Evolutionary conservation across 2,113 vertebrate species (phyloP), one percentile per base, ranked within the genome.

Genomic region (Onychostoma macrolepis): DNA sequence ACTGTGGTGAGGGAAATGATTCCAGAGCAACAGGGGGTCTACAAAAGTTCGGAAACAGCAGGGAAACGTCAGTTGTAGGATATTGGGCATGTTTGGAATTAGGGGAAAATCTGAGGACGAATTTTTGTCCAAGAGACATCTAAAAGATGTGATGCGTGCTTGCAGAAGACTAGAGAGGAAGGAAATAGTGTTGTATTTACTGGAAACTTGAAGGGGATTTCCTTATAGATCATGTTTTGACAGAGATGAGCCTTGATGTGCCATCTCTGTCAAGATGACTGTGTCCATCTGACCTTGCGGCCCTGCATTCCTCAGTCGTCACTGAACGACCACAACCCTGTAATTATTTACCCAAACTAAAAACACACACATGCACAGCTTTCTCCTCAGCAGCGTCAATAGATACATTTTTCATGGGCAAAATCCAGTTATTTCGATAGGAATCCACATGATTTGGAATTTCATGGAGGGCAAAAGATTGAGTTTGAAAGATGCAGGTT

Each of bases 271-370:
- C n/a, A n/a, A n/a, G n/a, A n/a, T n/a, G n/a, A 33, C 43, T 26
- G 9, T 71, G 72, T 78, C 84, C 74, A 63, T 74, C 48, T 81
- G 56, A 83, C 80, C 38, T 69, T 15, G 24, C 30, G 74, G 48
- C 75, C 85, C 77, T 80, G 75, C 38, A 86, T 88, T 86, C 87
- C 74, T 83, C 26, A 6, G 48, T 79, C 48, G 63, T 83, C 84
- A 88, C 78, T 86, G 30, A 88, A 86, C 21, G 38, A 77, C 58
- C 56, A 43, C 74, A 43, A 80, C 38, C 50, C 63, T 86, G 76
- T 86, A 89, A 86, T 86, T 56, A 89, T 89, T 84, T 76, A 86
- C 87, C 56, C 80, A 83, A 36, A 38, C 63, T 41, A 3, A 56
- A 67, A 33, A 38, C 56, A 69, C 13, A 45, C 58, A 75, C 58